Conservation (phyloP, 1,140 invertebrate genomes). For the Pectinophora gossypiella region DNA sequence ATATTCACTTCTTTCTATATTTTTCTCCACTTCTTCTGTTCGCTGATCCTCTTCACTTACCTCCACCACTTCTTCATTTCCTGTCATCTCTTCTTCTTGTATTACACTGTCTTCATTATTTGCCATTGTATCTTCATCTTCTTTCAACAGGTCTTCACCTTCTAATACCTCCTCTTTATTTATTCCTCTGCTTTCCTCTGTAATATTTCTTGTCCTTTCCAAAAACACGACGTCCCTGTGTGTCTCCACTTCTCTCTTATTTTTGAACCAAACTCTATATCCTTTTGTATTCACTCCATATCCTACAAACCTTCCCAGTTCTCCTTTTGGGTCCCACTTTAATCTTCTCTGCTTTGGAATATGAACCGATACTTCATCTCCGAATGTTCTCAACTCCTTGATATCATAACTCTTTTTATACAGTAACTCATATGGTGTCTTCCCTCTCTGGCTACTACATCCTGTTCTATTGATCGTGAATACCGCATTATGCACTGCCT, state of each 20-base stretch:
- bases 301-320: slow-evolving; percentile 34
- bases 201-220: background rate
- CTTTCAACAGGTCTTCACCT: too few species aligned
- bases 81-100: background rate
- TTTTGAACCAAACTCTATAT: slow-evolving; percentile 11
- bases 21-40: background rate
- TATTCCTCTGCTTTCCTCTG: too few species aligned
- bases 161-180: too few species aligned
- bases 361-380: slow-evolving; percentile 13
- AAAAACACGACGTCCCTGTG: slow-evolving; percentile 17
- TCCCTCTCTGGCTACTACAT: slow-evolving; percentile 9
- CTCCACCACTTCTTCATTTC: background rate
- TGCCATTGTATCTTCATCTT: too few species aligned
- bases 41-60: too few species aligned
- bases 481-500: slow-evolving; percentile 17
- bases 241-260: slow-evolving; percentile 10
- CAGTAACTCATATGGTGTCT: slow-evolving; percentile 21
- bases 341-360: slow-evolving; percentile 19
- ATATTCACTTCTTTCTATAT: background rate
- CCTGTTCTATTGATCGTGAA: slow-evolving; percentile 24
- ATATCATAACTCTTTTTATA: slow-evolving; percentile 16
- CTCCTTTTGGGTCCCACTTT: slow-evolving; percentile 18
- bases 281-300: slow-evolving; percentile 28
- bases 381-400: slow-evolving; percentile 11
- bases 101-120: too few species aligned